Conservation (phyloP, 2,113 vertebrate species). For the Tupaia chinensis region DNA sequence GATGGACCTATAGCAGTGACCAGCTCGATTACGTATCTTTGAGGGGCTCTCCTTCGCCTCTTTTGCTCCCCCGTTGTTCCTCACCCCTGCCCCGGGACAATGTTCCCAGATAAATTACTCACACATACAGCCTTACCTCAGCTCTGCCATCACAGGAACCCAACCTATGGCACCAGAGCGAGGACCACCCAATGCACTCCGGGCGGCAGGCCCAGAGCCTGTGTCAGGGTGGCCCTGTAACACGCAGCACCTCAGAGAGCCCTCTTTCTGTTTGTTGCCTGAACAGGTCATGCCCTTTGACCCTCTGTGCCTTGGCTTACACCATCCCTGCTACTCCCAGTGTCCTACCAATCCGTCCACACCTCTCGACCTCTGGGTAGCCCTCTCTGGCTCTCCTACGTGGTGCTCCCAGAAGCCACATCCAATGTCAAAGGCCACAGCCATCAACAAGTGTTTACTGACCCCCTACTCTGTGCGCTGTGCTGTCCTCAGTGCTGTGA, state of each 20-base stretch:
- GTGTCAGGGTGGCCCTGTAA: not conserved
- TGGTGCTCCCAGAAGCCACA: too few relatives aligned
- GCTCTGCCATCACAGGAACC: not conserved
- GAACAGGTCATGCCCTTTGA: accelerated
- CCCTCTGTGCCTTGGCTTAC: not conserved
- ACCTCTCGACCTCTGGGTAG: not conserved
- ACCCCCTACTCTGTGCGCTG: accelerated
- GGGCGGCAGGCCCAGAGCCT: too few relatives aligned
- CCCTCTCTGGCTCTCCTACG: too few relatives aligned
- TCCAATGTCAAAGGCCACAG: not conserved
- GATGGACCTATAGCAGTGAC: not conserved
- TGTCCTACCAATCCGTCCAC: too few relatives aligned
- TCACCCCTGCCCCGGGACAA: not conserved
- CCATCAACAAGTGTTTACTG: accelerated
- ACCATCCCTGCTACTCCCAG: not conserved
- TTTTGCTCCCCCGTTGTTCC: not conserved
- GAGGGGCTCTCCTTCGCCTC: too few relatives aligned
- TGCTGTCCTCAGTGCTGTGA: accelerated
- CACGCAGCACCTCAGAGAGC: accelerated
- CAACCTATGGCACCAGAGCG: not conserved
- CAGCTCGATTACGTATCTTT: accelerated
- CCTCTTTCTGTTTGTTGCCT: accelerated
- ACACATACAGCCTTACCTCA: accelerated
- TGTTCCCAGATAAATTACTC: too few relatives aligned
- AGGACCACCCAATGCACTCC: accelerated